A percentile compares a stretch with the other conserved stretches of the same genome.
phyloP scores from a whole-genome alignment of 1,140 invertebrate species.

The Probaryconus sp. region DNA sequence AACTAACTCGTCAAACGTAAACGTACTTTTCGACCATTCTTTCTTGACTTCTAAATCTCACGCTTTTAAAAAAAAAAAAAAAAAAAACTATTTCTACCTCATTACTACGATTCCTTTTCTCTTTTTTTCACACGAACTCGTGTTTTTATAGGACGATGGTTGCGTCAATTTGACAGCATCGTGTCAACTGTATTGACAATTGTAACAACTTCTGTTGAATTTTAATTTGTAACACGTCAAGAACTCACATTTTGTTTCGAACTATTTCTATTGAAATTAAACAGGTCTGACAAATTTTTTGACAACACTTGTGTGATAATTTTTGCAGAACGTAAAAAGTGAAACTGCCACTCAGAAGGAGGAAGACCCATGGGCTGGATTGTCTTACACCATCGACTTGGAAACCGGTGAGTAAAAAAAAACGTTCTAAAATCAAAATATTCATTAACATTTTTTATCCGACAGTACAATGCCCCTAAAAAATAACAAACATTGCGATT shows the following conservation, averaged over 20 bases:
- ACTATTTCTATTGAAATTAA: no score
- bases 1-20: constrained; percentile 38
- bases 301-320: constrained; percentile 1
- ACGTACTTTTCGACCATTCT: constrained; percentile 39
- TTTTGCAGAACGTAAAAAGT: constrained; percentile 68
- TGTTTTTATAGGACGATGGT: no score
- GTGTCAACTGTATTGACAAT: no score
- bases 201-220: no score
- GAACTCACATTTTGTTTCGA: no score
- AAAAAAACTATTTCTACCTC: constrained; percentile 27
- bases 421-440: no score
- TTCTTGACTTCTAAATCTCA: constrained; percentile 33
- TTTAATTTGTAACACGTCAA: no score
- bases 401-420: constrained; percentile 95
- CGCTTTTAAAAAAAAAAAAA: constrained; percentile 5
- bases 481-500: no score
- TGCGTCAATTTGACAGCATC: no score
- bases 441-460: no score
- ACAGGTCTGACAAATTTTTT: not conserved
- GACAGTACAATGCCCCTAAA: no score
- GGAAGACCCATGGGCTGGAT: constrained; percentile 84
- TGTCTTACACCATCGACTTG: constrained; percentile 89
- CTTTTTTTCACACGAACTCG: constrained; percentile 5
- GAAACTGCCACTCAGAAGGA: constrained; percentile 67
- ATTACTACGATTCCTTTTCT: not conserved